phyloP scores from a whole-genome alignment of 2,797 vertebrate species.

The Falco columbarius region DNA sequence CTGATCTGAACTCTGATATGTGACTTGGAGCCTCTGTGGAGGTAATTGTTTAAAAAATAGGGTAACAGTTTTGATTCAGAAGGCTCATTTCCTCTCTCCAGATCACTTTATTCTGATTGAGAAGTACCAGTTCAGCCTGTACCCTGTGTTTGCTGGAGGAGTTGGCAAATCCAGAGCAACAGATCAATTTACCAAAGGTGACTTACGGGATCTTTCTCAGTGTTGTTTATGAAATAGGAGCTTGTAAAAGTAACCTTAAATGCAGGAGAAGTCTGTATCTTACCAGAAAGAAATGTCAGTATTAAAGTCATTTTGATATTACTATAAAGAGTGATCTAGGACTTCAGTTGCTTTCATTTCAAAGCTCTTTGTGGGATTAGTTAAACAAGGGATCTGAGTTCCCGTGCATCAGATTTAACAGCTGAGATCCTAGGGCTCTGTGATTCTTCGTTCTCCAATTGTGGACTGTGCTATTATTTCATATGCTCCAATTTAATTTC shows the following conservation, averaged over 20 bases:
- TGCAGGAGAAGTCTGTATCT: background rate
- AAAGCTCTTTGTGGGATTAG: background rate
- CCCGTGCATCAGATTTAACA: accelerated
- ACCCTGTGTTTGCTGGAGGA: conserved; percentile 87
- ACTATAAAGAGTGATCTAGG: background rate
- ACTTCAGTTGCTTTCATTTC: background rate
- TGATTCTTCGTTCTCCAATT: background rate
- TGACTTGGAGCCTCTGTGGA: background rate
- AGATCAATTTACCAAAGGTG: conserved; percentile 81
- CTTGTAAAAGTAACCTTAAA: background rate
- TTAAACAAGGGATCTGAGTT: background rate
- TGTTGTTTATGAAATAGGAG: background rate
- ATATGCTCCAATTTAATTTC: background rate
- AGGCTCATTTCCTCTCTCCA: conserved; percentile 65
- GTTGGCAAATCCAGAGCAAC: conserved; percentile 81
- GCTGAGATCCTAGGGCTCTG: background rate
- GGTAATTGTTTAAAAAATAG: background rate
- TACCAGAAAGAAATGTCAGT: background rate
- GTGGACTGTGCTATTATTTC: background rate
- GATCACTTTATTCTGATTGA: conserved; percentile 87
- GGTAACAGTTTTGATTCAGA: background rate
- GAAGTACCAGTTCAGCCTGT: conserved; percentile 86
- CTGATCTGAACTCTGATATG: background rate
- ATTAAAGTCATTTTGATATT: background rate
- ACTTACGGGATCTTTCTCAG: background rate